Evolutionary conservation across 2,113 vertebrate genomes (phyloP), one percentile per base, ranked within the genome.

Genomic region (Mus spicilegus): DNA sequence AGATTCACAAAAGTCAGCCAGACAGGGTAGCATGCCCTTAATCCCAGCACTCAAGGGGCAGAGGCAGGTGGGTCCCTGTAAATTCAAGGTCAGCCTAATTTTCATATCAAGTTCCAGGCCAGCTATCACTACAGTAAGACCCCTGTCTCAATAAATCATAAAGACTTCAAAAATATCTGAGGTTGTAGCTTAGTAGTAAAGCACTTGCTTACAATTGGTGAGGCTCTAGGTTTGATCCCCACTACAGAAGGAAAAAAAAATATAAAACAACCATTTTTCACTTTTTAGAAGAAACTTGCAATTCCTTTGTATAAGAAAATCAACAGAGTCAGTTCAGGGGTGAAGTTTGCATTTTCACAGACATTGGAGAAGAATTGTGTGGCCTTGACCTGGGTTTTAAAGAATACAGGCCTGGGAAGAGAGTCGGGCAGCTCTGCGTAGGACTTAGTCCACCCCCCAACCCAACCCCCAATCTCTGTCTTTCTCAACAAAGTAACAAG

Each of bases 261-360:
- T n/a, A 8, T 24, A 82, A 58, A 82, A 13, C 54, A 36, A 20
- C 33, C 58, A 13, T 51, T 94, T 81, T 39, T 94, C 49, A 70
- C 14, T 51, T 61, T 88, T 95, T 78, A 1, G 36, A 46, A 54
- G 17, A 63, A 58, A 69, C 33, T 67, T 96, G 28, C 49, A 91
- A 39, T 65, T 73, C 13, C 20, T 89, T 22, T 49, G 4, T 30
- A 12, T 12, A 39, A 24, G 49, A 30, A 36, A 85, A 91, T 36
- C 70, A 73, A 22, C n/a, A n/a, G 36, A n/a, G 36, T 56, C 36
- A 58, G 51, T 75, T 89, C 17, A 28, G 17, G 33, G 19, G 17
- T 90, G 33, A 51, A 36, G 69, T 82, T 87, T 92, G 33, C 69
- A 30, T 85, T 75, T 92, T 95, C 67, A 70, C 49, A 89, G 39